phyloP scores from a whole-genome alignment of 2,888 invertebrate species.

The Ischnura elegans region DNA sequence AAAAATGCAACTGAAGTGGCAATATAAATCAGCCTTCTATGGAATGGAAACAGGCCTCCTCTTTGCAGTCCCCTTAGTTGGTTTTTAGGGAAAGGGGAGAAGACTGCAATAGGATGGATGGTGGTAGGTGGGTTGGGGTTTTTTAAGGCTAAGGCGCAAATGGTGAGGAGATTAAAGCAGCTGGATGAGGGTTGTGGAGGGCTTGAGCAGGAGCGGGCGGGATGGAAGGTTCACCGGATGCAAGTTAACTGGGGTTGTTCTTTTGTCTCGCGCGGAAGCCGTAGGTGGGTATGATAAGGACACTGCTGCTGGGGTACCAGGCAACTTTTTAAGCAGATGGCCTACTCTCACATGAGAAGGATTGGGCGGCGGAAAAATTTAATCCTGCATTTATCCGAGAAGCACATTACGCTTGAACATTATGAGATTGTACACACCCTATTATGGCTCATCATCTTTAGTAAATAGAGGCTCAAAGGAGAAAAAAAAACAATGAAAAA shows the following conservation, averaged over 20 bases:
- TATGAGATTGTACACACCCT: background rate
- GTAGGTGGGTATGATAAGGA: background rate
- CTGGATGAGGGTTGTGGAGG: background rate
- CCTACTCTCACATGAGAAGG: background rate
- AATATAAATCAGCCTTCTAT: no score
- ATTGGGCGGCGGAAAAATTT: background rate
- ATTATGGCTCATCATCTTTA: no score
- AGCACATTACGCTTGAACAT: background rate
- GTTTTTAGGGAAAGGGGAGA: background rate
- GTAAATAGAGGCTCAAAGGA: no score
- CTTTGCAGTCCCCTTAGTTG: background rate
- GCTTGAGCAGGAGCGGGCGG: background rate
- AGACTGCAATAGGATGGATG: background rate
- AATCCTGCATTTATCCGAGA: background rate
- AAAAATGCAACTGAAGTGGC: no score
- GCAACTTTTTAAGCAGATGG: background rate
- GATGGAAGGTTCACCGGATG: background rate
- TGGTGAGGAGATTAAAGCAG: background rate
- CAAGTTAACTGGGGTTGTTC: background rate
- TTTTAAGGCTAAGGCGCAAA: background rate
- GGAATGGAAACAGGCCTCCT: no score
- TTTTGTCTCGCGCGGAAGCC: background rate
- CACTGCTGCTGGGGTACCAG: background rate
- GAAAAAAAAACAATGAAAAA: no score
- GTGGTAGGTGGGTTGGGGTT: background rate